Base-by-base conservation (phyloP, 1,140 invertebrate genomes). In the Calliphora vicina region DNA sequence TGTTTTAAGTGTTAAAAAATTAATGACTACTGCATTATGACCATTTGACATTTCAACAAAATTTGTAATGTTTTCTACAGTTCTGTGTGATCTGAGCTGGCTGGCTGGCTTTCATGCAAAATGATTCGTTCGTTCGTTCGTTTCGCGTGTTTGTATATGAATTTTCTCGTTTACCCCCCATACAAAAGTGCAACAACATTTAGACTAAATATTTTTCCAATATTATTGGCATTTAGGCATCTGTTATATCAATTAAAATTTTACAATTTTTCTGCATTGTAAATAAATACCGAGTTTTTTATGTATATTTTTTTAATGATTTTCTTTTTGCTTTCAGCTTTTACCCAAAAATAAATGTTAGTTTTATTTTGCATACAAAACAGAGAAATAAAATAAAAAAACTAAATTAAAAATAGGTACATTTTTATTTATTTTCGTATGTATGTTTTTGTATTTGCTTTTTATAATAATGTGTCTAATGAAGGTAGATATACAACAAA, bases 1-100 rank as follows among this genome's bases (percentile, higher is more conserved):
- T 43, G 29, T 27, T 74, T 10, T 43, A 42, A 45, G 72, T 80
- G 76, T 74, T 83, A 71, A 67, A 67, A 67, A 67, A 23, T 67
- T 67, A 67, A 67, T 67, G 61, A 67, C 61, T 67, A 67, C 61
- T 67, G 61, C 61, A 67, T 67, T 67, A 67, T 67, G 61, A 67
- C 61, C 61, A 67, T 67, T 67, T 67, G 61, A 67, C 61, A 67
- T 67, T 67, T 67, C 20, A 50, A 50, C 45, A 50, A 50, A 50
- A 50, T 17, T 50, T 13, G n/a, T 50, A 50, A 50, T 50, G 12
- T 50, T 50, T 17, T 50, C 6, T 13, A n/a, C 17, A 50, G 45
- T 43, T 6, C 12, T 43, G n/a, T n/a, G 42, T 43, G 42, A 43
- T 43, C 12, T 43, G 42, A 43, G 45, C 17, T 12, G 12, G 12